Evolutionary conservation across 2,797 vertebrate species (phyloP).

Genomic region (Oryzias dopingdopingensis): DNA sequence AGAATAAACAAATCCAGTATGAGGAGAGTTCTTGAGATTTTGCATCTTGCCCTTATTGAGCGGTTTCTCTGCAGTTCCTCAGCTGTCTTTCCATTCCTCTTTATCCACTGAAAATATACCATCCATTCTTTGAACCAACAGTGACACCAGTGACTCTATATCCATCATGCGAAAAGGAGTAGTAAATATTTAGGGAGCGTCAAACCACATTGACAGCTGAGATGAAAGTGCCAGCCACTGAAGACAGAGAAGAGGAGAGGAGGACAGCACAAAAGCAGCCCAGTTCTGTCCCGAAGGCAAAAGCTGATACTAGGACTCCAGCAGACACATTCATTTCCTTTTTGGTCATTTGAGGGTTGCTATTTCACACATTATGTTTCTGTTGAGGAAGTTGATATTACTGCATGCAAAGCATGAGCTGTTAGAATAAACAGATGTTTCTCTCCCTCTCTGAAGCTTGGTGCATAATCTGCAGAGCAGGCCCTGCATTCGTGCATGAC

Average conservation of each 20-base stretch:
- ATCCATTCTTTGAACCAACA: conserved; percentile 37
- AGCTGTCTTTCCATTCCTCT: conserved; percentile 12
- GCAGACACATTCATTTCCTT: background rate
- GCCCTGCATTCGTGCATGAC: too few species aligned
- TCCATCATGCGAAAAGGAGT: conserved; percentile 31
- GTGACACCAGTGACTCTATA: conserved; percentile 32
- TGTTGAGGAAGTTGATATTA: background rate
- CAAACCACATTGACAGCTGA: conserved; percentile 33
- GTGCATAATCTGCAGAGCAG: too few species aligned
- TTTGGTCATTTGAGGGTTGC: background rate
- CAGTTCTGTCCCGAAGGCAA: background rate
- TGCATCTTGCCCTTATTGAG: conserved; percentile 28
- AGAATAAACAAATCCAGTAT: background rate
- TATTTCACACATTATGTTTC: background rate
- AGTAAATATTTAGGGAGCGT: conserved; percentile 48
- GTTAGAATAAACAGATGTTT: too few species aligned
- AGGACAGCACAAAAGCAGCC: background rate
- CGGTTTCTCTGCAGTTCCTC: conserved; percentile 17
- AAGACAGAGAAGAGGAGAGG: conserved; percentile 11
- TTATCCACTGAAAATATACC: conserved; percentile 18
- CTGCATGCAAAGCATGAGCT: too few species aligned
- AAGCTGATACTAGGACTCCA: background rate
- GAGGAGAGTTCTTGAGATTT: conserved; percentile 17
- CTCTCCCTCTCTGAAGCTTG: too few species aligned
- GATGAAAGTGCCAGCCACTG: conserved; percentile 31